These are phyloP conservation scores for Caenorhabditis plicata DNA, from an alignment of 2,888 invertebrate genomes.

Conservation along the genomic window DNA sequence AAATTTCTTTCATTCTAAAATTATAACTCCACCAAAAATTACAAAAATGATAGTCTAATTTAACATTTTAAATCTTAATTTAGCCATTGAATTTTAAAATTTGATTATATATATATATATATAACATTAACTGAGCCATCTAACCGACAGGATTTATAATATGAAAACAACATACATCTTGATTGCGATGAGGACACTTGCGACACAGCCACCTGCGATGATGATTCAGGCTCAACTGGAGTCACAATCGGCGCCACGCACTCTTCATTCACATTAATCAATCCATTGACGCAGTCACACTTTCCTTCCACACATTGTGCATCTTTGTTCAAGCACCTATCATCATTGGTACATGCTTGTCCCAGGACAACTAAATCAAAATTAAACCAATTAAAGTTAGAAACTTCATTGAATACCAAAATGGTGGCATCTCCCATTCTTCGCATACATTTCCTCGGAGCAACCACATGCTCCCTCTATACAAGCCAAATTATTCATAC, in stretches of 20 bases:
- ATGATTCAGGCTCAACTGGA: slow-evolving; percentile 20
- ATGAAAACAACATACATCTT: too few relatives aligned
- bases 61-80: too few relatives aligned
- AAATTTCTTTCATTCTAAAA: too few relatives aligned
- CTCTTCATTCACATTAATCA: slow-evolving; percentile 11
- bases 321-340: slow-evolving; percentile 17
- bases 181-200: too few relatives aligned
- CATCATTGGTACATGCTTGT: slow-evolving; percentile 23
- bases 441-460: slow-evolving; percentile 26
- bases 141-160: too few relatives aligned
- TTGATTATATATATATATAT: too few relatives aligned
- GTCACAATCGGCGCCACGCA: slow-evolving; percentile 15
- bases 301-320: slow-evolving; percentile 22
- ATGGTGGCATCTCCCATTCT: slow-evolving; percentile 26
- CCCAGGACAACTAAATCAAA: slow-evolving; percentile 21
- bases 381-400: not conserved
- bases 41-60: too few relatives aligned
- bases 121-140: too few relatives aligned
- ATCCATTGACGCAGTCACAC: slow-evolving; percentile 37
- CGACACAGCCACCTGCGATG: slow-evolving; percentile 28
- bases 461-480: slow-evolving; percentile 50
- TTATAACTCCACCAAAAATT: too few relatives aligned
- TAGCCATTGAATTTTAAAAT: too few relatives aligned
- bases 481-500: slow-evolving; percentile 52
- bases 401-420: not conserved